Evolutionary conservation across 2,888 invertebrate genomes (phyloP).

Genomic region (Leptinotarsa rubiginosa): DNA sequence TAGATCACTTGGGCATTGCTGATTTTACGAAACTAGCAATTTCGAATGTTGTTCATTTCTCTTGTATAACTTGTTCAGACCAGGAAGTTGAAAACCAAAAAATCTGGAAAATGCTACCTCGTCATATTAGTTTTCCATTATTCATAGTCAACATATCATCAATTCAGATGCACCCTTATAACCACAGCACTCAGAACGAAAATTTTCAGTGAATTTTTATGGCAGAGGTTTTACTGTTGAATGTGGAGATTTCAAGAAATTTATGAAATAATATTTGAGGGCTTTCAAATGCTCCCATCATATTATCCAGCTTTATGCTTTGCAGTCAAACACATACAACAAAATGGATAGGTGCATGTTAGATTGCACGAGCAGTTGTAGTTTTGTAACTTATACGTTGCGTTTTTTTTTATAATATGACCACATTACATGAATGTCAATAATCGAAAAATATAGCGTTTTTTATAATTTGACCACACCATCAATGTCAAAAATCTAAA

Average conservation of each 20-base stretch:
- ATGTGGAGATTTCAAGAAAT: not conserved
- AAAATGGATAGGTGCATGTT: constrained; percentile 16
- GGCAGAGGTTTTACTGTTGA: constrained; percentile 2
- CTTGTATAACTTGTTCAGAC: too few species aligned
- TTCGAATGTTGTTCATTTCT: too few species aligned
- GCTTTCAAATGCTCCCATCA: constrained; percentile 39
- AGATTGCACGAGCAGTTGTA: not conserved
- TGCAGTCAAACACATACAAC: constrained; percentile 6
- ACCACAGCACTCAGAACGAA: constrained; percentile 11
- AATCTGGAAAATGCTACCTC: not conserved
- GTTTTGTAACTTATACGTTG: too few species aligned
- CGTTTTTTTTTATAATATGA: too few species aligned
- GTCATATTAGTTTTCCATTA: not conserved
- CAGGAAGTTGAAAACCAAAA: too few species aligned
- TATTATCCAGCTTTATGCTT: constrained; percentile 29
- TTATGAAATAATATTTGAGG: constrained; percentile 40
- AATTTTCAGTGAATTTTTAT: not conserved
- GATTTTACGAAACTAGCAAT: too few species aligned
- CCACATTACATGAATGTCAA: too few species aligned
- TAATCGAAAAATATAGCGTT: too few species aligned
- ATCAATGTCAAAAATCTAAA: too few species aligned
- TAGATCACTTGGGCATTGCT: too few species aligned
- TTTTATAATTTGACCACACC: too few species aligned
- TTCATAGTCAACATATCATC: not conserved
- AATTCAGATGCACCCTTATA: not conserved